Percentiles rank a stretch among this genome's conserved stretches.
phyloP scores from a whole-genome alignment of 2,797 vertebrate genomes.

The Ispidina picta region DNA sequence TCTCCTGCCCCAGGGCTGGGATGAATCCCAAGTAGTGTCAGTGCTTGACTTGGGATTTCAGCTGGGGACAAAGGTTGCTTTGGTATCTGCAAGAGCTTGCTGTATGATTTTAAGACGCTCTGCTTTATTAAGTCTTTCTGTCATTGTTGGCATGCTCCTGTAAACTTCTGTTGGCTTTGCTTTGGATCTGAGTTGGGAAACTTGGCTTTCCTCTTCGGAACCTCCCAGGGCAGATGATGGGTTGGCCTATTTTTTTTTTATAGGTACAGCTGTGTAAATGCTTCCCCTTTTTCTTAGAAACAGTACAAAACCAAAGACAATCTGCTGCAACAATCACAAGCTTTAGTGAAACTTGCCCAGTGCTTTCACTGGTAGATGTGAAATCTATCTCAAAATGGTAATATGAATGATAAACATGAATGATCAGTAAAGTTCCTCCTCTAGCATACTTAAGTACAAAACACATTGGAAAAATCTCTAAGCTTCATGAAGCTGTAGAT shows the following conservation, averaged over 20 bases:
- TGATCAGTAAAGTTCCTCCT: background rate
- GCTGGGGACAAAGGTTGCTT: background rate
- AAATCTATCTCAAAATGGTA: background rate
- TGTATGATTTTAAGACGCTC: background rate
- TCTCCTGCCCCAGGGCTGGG: background rate
- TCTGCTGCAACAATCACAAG: background rate
- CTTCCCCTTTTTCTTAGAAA: background rate
- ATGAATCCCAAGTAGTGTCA: background rate
- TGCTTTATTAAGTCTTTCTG: background rate
- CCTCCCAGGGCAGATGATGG: background rate
- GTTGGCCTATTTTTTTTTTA: background rate
- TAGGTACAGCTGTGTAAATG: background rate
- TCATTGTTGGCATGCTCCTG: background rate
- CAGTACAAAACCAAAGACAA: background rate
- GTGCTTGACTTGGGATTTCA: background rate
- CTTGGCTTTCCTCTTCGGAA: background rate
- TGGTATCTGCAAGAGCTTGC: background rate
- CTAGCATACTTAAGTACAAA: background rate
- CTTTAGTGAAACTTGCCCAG: background rate
- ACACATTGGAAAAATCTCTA: rapidly evolving
- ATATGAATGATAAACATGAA: background rate
- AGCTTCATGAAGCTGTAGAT: background rate
- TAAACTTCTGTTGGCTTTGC: background rate
- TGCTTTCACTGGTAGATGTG: background rate
- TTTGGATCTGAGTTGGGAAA: background rate